Evolutionary conservation across 1,140 invertebrate species (phyloP), one percentile per base, ranked within the genome.

Genomic region (Microplitis demolitor): DNA sequence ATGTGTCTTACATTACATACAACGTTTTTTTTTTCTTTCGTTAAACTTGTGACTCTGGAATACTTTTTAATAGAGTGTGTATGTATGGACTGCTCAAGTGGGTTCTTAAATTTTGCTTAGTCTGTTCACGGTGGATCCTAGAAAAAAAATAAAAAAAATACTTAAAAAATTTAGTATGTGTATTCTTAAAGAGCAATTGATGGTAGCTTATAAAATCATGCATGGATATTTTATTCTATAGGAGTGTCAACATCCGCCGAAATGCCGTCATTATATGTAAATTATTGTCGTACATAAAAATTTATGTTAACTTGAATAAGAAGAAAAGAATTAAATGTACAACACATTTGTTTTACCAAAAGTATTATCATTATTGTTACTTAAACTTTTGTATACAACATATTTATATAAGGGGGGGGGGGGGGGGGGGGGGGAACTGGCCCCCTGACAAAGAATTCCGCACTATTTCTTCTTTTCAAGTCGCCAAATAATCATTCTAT

Each of bases 181-280:
- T 62, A 35, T 62, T 37, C 35, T 35, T 62, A 16, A 62, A 39
- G 35, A 62, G 60, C 34, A 62, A n/a, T 35, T 50, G 9, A 24
- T 66, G 37, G 45, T 24, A 66, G 45, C 24, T 24, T 50, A 50
- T 51, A 66, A 35, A 66, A 37, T 39, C 56, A 66, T 60, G 45
- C 62, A 53, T 37, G 31, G 39, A 66, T 64, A 63, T 51, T 54
- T 56, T 51, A 58, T 66, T 62, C 35, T 58, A 56, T 68, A 67
- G 80, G 80, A 78, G 80, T 78, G 81, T 71, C 79, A 75, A 50
- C 79, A 78, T 82, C 80, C 80, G 79, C 76, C 73, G 74, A 77
- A 79, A 80, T 81, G 66, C 67, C 67, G 77, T 82, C 81, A 80
- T 82, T 82, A 82, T 82, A 82, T 82, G 81, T 75, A 81, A 77